Conservation (phyloP, 2,888 invertebrate species). For the Apotomis capreana region DNA sequence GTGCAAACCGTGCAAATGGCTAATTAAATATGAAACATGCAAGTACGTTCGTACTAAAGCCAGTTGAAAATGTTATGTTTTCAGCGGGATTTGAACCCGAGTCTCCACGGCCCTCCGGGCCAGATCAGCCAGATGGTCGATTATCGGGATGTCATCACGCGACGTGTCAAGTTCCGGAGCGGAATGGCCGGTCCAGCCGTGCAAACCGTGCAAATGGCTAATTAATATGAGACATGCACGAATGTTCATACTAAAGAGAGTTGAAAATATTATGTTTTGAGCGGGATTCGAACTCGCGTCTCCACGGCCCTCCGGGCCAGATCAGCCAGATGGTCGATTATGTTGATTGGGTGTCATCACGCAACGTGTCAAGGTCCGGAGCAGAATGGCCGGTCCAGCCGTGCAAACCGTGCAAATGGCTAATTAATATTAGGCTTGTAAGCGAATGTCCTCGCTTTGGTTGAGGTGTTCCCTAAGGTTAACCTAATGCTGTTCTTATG, state of each 20-base stretch:
- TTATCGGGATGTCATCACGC: conserved; percentile 43
- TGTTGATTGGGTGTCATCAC: conserved; percentile 42
- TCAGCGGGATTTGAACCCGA: too few relatives aligned
- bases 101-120: too few relatives aligned
- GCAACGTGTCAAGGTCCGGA: conserved; percentile 47
- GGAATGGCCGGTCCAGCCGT: conserved; percentile 49
- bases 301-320: too few relatives aligned
- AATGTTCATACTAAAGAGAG: too few relatives aligned
- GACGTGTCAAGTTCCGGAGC: conserved; percentile 47
- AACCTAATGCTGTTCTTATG: too few relatives aligned
- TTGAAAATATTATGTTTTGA: too few relatives aligned
- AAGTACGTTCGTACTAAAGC: too few relatives aligned
- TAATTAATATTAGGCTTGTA: conserved; percentile 59
- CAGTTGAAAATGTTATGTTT: too few relatives aligned
- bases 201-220: conserved; percentile 56
- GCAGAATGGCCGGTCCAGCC: conserved; percentile 44
- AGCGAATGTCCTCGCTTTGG: conserved; percentile 33
- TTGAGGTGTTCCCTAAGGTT: too few relatives aligned
- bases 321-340: too few relatives aligned
- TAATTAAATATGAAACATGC: conserved; percentile 60
- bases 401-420: conserved; percentile 68
- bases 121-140: neutral
- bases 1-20: conserved; percentile 68
- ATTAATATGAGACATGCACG: conserved; percentile 54
- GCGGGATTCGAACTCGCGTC: too few relatives aligned